Evolutionary conservation across 2,888 invertebrate species (phyloP), one percentile per base, ranked within the genome.

Genomic region (Eilema griseolum): DNA sequence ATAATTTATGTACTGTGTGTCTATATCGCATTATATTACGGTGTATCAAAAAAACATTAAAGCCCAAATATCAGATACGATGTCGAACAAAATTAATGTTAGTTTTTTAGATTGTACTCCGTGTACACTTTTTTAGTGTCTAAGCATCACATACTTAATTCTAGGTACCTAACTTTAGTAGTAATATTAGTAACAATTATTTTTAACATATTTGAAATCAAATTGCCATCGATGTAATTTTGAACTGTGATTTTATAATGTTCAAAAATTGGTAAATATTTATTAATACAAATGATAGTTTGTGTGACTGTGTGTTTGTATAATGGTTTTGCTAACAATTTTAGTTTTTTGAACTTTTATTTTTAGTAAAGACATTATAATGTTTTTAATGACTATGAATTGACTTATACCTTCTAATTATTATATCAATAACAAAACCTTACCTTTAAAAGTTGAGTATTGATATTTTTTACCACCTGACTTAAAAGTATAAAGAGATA

Each of bases 161-260:
- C 69, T 90, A 90, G 88, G 88, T 90, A 91, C 85, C 86, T 91
- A 86, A 89, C 79, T 82, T 82, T 86, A 88, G 78, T 83, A 85
- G 83, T 78, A 73, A 71, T 73, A 63, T 81, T 86, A 91, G 80
- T 86, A 85, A 82, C 84, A 87, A 89, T 88, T 86, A 77, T 85
- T 82, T 86, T 84, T 86, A 79, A 79, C 71, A 69, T 61, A 31
- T 85, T 82, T 82, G 77, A 84, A 86, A 83, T 81, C 83, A 81
- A n/a, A 89, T 92, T 94, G 95, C 95, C 95, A 95, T 95, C 88
- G 89, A 90, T 73, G 92, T 92, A 93, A 92, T 93, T 92, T 92
- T 93, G 87, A 92, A 94, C 95, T 95, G 95, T 95, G 95, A 95
- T 94, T 90, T 89, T 89, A 81, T 90, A 88, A 94, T 93, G 93